Evolutionary conservation across 2,797 vertebrate species (phyloP), one percentile per base, ranked within the genome.

Genomic region (Eupleurogrammus muticus): DNA sequence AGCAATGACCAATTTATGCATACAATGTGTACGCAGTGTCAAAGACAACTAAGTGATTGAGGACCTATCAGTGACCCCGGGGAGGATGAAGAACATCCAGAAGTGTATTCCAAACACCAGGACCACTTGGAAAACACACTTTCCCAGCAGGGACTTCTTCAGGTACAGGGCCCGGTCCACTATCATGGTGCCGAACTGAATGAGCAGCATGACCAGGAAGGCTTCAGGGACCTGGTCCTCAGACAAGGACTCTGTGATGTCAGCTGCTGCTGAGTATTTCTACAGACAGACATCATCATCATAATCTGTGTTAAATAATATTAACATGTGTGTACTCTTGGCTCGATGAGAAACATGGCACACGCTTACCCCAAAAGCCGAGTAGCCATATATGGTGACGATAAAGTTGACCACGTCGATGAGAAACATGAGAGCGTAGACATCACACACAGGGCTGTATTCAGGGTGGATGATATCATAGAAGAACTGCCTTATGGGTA

Each of bases 51-150:
- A 23, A 34, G 17, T 0, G 51, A 10, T 5, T 2, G 9, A 13
- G 54, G 67, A 94, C 94, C 95, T 95, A 79, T 95, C 93, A 9
- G 95, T 94, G 78, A 94, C 93, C 2, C 93, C 92, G 0, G 93
- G 94, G 19, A 95, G 92, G 75, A 95, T 93, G 84, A 95, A 95
- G 85, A 96, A 94, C 93, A 95, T 94, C 95, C 94, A 94, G 85
- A 96, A 94, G 87, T 94, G 94, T 60, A 95, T 93, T 47, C 94
- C 92, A 8, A 95, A 94, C 64, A 96, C 92, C 36, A 95, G 88
- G 28, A 93, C 87, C 42, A 96, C 94, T 87, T 95, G 94, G 80
- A 96, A 94, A 44, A 94, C 85, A 54, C 93, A 93, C 82, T 95
- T 96, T 40, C 94, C 94, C 23, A 94, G 68, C 74, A 94, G 77